Conservation (phyloP, 1,140 invertebrate species). For the Rhizoglyphus robini region DNA sequence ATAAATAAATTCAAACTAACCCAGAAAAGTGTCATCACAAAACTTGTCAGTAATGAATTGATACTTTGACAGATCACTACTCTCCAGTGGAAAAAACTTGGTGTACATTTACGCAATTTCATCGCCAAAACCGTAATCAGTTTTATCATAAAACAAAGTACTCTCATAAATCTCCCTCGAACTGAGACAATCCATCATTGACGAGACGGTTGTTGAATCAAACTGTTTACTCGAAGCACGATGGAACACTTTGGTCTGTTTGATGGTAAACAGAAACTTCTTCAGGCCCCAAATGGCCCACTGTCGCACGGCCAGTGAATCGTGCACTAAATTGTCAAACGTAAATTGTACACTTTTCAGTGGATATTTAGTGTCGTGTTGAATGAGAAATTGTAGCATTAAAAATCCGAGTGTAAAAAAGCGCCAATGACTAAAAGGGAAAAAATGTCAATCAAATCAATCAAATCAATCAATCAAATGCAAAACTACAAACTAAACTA, state of each 20-base stretch:
- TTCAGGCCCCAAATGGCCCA: slow-evolving; percentile 44
- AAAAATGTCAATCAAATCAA: no score
- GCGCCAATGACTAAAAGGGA: slow-evolving; percentile 54
- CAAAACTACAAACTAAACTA: slow-evolving; percentile 7
- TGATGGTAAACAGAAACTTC: slow-evolving; percentile 35
- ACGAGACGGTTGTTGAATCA: no score
- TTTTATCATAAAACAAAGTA: background rate
- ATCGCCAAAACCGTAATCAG: background rate
- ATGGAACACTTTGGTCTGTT: no score
- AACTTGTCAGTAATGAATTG: background rate
- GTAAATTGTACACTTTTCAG: slow-evolving; percentile 49
- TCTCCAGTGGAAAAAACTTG: no score
- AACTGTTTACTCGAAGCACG: no score
- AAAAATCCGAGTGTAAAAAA: slow-evolving; percentile 56
- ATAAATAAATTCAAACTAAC: no score
- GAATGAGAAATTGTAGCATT: slow-evolving; percentile 53
- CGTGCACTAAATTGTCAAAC: slow-evolving; percentile 52
- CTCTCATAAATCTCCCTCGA: background rate
- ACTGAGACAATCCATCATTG: background rate
- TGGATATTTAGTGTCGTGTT: slow-evolving; percentile 52
- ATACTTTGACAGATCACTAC: background rate
- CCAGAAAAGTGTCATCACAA: background rate
- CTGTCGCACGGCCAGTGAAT: slow-evolving; percentile 58
- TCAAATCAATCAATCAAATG: background rate
- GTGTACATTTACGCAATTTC: background rate